Conservation (phyloP, 2,797 vertebrate species). For the Cichlasoma orientale region DNA sequence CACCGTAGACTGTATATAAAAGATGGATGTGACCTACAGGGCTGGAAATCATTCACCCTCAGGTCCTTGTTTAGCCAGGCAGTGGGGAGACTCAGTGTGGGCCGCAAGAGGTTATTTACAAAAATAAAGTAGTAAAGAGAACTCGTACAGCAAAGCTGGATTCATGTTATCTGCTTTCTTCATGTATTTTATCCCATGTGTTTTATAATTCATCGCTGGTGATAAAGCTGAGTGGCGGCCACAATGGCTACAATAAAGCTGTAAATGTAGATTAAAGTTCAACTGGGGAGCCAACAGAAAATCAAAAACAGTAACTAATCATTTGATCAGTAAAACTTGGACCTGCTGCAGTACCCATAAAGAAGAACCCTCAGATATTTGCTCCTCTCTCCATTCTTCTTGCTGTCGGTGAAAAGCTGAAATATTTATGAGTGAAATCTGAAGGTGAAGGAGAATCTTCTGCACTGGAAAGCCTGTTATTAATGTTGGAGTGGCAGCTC, state of each 20-base stretch:
- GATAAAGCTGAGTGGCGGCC: background rate
- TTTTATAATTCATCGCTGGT: too few species aligned
- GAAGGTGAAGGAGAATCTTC: slow-evolving; percentile 6
- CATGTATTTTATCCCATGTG: too few species aligned
- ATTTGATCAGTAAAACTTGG: background rate
- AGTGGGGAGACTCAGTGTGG: too few species aligned
- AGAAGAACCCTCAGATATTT: background rate
- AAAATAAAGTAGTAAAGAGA: too few species aligned
- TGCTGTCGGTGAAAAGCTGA: slow-evolving; percentile 45
- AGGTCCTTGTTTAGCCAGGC: too few species aligned
- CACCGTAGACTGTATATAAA: background rate
- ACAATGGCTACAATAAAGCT: background rate
- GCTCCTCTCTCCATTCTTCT: slow-evolving; percentile 2
- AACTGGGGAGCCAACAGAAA: background rate
- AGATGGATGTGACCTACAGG: too few species aligned
- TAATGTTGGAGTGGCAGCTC: slow-evolving; percentile 32
- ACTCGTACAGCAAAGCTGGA: too few species aligned
- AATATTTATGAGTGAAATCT: slow-evolving; percentile 54
- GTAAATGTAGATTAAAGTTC: background rate
- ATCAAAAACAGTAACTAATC: background rate
- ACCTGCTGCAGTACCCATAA: background rate
- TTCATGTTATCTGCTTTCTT: too few species aligned
- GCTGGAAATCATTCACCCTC: background rate
- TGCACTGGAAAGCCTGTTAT: slow-evolving; percentile 22
- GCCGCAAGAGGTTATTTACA: too few species aligned